Conservation (phyloP, 2,888 invertebrate species). For the Clusia tigrina region DNA sequence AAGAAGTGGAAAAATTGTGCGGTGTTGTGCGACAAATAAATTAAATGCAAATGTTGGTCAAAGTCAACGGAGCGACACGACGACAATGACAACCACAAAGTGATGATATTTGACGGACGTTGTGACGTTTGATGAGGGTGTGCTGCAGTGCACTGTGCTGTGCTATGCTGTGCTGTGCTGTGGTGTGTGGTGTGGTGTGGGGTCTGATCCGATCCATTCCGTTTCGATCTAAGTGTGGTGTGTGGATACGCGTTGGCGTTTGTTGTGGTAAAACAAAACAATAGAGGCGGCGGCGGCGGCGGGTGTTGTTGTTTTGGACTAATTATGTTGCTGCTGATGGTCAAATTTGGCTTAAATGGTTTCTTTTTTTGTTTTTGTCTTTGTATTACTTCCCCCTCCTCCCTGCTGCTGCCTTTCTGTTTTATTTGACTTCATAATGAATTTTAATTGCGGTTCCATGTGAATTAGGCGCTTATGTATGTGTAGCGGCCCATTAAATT, state of each 20-base stretch:
- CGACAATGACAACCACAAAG: slow-evolving; percentile 24
- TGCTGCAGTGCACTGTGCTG: not conserved
- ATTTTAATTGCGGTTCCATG: slow-evolving; percentile 39
- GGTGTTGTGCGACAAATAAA: slow-evolving; percentile 30
- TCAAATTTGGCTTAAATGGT: slow-evolving; percentile 15
- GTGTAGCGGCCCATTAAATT: slow-evolving; percentile 25
- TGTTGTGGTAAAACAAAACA: slow-evolving; percentile 7
- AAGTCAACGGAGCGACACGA: slow-evolving; percentile 35
- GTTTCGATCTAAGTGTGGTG: no score
- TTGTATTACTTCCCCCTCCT: slow-evolving; percentile 34
- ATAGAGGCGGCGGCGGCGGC: not conserved
- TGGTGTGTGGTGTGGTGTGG: not conserved
- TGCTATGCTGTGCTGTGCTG: not conserved
- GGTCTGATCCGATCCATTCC: no score
- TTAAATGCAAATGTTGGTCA: slow-evolving; percentile 40
- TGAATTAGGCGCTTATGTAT: slow-evolving; percentile 35
- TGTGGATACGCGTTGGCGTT: not conserved
- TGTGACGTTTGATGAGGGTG: slow-evolving; percentile 28
- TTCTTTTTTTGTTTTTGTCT: slow-evolving; percentile 35
- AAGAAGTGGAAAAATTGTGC: no score
- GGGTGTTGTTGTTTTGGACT: slow-evolving; percentile 44
- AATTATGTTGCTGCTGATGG: slow-evolving; percentile 44
- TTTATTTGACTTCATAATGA: slow-evolving; percentile 39
- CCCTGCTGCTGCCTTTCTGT: slow-evolving; percentile 15
- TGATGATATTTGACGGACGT: slow-evolving; percentile 27